Evolutionary conservation across 2,888 invertebrate species (phyloP).

Genomic region (Keiferia lycopersicella): DNA sequence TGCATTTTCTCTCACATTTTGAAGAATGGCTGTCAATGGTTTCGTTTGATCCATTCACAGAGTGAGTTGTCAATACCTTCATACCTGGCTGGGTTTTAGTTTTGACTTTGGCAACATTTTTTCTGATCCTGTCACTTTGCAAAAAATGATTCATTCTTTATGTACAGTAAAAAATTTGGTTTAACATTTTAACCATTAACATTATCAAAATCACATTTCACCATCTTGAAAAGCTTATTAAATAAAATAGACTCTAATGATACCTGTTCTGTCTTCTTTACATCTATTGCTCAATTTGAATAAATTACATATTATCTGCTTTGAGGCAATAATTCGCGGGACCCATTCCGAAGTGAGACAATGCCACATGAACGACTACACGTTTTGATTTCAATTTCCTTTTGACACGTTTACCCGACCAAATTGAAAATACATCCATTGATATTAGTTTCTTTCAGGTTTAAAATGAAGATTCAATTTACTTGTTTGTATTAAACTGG

Average conservation of each 20-base stretch:
- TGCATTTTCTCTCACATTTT: conserved; percentile 38
- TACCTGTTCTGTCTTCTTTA: neutral
- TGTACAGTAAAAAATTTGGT: neutral
- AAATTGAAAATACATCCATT: conserved; percentile 3
- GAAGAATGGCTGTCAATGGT: conserved; percentile 1
- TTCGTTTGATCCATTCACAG: conserved; percentile 15
- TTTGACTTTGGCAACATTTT: too few species aligned
- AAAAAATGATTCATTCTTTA: neutral
- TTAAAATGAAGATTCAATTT: too few species aligned
- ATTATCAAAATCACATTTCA: neutral
- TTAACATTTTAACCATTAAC: neutral
- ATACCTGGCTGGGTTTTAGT: too few species aligned
- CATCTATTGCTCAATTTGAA: neutral
- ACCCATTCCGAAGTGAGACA: conserved; percentile 31
- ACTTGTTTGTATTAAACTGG: too few species aligned
- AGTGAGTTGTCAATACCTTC: too few species aligned
- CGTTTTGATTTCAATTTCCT: conserved; percentile 35
- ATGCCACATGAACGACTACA: conserved; percentile 30
- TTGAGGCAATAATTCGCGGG: conserved; percentile 21
- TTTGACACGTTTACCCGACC: conserved; percentile 27
- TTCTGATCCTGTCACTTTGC: neutral
- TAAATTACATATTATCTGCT: conserved; percentile 5
- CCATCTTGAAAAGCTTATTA: neutral
- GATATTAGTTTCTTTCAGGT: neutral
- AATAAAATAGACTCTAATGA: neutral